These are phyloP conservation scores for Tangachromis dhanisi DNA, from an alignment of 2,113 vertebrate genomes.

Conservation along the genomic window DNA sequence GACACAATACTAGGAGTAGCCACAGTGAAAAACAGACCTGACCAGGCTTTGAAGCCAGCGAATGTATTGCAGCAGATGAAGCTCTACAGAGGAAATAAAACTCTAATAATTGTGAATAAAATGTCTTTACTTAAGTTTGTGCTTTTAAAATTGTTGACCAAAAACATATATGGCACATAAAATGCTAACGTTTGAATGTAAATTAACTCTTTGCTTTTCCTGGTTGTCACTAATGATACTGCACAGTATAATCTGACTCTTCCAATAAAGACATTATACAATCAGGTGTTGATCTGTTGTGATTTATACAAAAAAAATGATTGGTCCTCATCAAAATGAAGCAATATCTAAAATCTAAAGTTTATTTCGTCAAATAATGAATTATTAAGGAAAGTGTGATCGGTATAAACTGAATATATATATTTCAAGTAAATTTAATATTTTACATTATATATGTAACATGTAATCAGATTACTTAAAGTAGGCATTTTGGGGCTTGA, in stretches of 20 bases:
- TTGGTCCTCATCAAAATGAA: background rate
- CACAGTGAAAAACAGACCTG: background rate
- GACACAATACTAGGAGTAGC: background rate
- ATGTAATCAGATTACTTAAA: background rate
- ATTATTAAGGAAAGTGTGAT: background rate
- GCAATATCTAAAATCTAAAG: background rate
- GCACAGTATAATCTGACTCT: background rate
- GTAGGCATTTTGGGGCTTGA: background rate
- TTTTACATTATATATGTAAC: background rate
- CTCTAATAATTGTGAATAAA: background rate
- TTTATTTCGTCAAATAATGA: background rate
- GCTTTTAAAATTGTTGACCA: background rate
- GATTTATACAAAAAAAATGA: background rate
- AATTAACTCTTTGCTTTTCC: background rate
- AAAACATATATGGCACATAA: background rate
- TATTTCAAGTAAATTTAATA: background rate
- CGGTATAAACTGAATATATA: background rate
- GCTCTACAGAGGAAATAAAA: background rate
- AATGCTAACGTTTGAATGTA: background rate
- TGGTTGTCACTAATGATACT: background rate
- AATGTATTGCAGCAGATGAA: background rate
- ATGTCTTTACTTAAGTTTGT: background rate
- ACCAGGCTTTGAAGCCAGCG: background rate
- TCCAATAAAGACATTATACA: background rate
- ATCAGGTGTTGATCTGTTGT: background rate